Conservation (phyloP, 2,888 invertebrate species). For the Drosophila multiciliata region DNA sequence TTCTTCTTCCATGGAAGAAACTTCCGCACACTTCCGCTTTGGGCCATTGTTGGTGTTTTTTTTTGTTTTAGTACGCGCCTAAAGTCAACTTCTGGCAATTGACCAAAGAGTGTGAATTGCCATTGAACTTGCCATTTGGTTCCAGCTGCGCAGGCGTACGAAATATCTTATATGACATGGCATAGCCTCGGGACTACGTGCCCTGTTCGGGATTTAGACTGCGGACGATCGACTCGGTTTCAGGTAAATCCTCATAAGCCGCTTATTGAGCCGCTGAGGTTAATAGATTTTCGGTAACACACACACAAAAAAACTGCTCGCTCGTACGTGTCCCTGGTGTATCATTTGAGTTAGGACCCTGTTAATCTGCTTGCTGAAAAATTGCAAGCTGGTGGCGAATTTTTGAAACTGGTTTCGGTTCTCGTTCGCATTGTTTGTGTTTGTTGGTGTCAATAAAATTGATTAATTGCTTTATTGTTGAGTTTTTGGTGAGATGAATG, state of each 20-base stretch:
- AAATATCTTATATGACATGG: slow-evolving; percentile 10
- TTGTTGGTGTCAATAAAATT: slow-evolving; percentile 68
- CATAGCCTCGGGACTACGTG: slow-evolving; percentile 45
- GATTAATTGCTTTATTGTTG: slow-evolving; percentile 78
- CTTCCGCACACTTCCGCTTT: slow-evolving; percentile 59
- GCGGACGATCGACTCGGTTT: slow-evolving; percentile 32
- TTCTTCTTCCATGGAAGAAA: slow-evolving; percentile 31
- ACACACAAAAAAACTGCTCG: slow-evolving; percentile 50
- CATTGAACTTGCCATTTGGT: slow-evolving; percentile 63
- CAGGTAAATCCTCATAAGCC: slow-evolving; percentile 73
- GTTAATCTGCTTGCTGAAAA: slow-evolving; percentile 76
- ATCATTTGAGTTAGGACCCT: slow-evolving; percentile 64
- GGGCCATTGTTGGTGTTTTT: slow-evolving; percentile 5
- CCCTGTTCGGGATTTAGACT: slow-evolving; percentile 23
- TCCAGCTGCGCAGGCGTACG: slow-evolving; percentile 75
- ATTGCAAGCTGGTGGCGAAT: slow-evolving; percentile 67
- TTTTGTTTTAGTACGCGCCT: slow-evolving; percentile 68
- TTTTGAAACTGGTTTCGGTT: slow-evolving; percentile 28
- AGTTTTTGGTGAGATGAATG: slow-evolving; percentile 28
- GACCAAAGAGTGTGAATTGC: slow-evolving; percentile 75
- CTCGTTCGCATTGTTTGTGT: slow-evolving; percentile 47
- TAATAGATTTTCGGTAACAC: slow-evolving; percentile 63
- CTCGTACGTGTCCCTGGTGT: slow-evolving; percentile 72
- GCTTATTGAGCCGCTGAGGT: slow-evolving; percentile 70
- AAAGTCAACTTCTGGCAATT: slow-evolving; percentile 76